Evolutionary conservation across 2,888 invertebrate species (phyloP), one percentile per base, ranked within the genome.

Genomic region (Allacma fusca): DNA sequence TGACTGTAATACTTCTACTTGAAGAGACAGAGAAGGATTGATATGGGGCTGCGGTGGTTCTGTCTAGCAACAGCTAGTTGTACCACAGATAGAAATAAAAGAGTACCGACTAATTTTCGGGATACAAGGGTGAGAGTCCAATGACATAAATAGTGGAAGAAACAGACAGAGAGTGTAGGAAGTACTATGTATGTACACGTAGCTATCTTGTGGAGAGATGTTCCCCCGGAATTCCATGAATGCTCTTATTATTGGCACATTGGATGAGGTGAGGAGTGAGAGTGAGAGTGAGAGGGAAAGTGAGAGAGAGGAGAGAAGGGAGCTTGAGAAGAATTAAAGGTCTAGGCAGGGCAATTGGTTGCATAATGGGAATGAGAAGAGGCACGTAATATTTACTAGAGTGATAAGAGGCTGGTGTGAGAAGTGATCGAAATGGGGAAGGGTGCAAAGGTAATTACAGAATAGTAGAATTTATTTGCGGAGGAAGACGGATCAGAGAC

Each of bases 391-490:
- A 68, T 68, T 40, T n/a, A 68, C 29, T 40, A 40, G 43, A 68
- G 68, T 68, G 40, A 68, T 65, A 24, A 9, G 34, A 64, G 62
- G 29, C 28, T 19, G 64, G 23, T 23, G 65, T 43, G 50, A 50
- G 50, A 50, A 50, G 9, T 50, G 50, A 50, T 50, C 7, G 34
- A 73, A 44, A 57, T 43, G 68, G 64, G 57, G 62, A 29, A 72
- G 76, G 69, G 76, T 69, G 79, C 24, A 71, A 71, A 75, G 64
- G 80, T 81, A 81, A 81, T 81, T 81, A 81, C 79, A 74, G 77
- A 78, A 77, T 75, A 72, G 72, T 80, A 80, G 78, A 79, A 80
- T 80, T 80, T 81, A 80, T 81, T 80, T 78, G 79, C 71, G 76
- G 43, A 43, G 79, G 73, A 77, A 78, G 79, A 70, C 76, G 79